Evolutionary conservation across 2,113 vertebrate genomes (phyloP), one percentile per base, ranked within the genome.

Genomic region (Romanogobio albipinnatus): DNA sequence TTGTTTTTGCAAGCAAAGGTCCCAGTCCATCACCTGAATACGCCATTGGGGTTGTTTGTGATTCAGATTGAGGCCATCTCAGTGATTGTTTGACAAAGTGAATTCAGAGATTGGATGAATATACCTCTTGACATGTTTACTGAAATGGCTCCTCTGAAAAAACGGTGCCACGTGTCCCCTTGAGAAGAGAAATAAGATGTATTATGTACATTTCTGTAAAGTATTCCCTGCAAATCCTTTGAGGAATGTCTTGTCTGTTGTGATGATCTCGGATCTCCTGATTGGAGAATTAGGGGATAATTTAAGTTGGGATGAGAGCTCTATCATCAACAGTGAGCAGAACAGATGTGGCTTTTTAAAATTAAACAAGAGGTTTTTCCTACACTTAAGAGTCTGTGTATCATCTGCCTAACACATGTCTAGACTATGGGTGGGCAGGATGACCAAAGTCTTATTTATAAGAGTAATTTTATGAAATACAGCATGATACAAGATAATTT

Each of bases 1-100:
- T 26, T 92, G 88, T 92, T 92, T 92, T 90, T 86, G 80, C 87
- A 91, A 84, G 85, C n/a, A 59, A 76, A 62, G 58, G 75, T 76
- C 76, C 74, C 51, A 64, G 82, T 84, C 73, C 77, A 76, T 84
- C 87, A 84, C 80, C 80, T 58, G 49, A 71, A 73, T 62, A 73
- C 9, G 9, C 17, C n/a, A 62, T 66, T 71, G 82, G 43, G 47
- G 8, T 82, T 70, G 76, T 70, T 64, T 81, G 59, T 13, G 45
- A 47, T 59, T 75, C 62, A 86, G 84, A 84, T 84, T 89, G 68
- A 53, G 78, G 76, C 84, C 58, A 53, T 19, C 33, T 53, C 33
- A 47, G 84, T 70, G 81, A 71, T 70, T 87, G 81, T 73, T 86
- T 82, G 62, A 79, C 24, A 24, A 58, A 70, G 73, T 81, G 39